phyloP scores from a whole-genome alignment of 2,113 vertebrate species.

The Acanthochromis polyacanthus region DNA sequence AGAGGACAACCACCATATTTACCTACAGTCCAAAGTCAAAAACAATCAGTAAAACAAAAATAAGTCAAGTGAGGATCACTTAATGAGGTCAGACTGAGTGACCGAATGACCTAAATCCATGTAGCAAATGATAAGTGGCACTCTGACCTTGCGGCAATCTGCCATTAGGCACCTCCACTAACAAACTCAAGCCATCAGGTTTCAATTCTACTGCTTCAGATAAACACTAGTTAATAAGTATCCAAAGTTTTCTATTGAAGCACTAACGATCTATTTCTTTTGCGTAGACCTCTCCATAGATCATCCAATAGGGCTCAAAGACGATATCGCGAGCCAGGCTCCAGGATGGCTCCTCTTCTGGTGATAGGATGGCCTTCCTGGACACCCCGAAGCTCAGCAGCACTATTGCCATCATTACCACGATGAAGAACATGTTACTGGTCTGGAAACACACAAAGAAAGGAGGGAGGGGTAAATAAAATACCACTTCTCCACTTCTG shows the following conservation, averaged over 20 bases:
- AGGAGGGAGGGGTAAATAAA: background rate
- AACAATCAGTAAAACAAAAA: conserved; percentile 7
- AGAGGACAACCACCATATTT: background rate
- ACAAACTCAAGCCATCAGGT: background rate
- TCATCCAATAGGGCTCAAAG: conserved; percentile 99
- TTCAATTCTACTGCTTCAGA: background rate
- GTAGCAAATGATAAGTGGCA: background rate
- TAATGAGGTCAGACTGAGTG: background rate
- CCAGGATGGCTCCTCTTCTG: conserved; percentile 92
- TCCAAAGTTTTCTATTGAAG: conserved; percentile 10
- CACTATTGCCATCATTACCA: conserved; percentile 97
- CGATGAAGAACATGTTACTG: conserved; percentile 98
- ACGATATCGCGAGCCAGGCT: conserved; percentile 91
- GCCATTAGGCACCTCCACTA: background rate
- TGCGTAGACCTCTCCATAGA: conserved; percentile 97
- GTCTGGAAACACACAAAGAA: conserved; percentile 81
- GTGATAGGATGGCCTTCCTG: conserved; percentile 94
- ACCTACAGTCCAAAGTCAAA: background rate
- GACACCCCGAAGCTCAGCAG: conserved; percentile 95
- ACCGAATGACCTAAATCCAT: conserved; percentile 1
- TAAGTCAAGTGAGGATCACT: background rate
- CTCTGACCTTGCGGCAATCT: background rate
- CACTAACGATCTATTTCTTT: conserved; percentile 90
- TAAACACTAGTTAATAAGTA: background rate
- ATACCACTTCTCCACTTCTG: background rate